Conservation (phyloP, 2,888 invertebrate genomes). For the Melolontha melolontha region DNA sequence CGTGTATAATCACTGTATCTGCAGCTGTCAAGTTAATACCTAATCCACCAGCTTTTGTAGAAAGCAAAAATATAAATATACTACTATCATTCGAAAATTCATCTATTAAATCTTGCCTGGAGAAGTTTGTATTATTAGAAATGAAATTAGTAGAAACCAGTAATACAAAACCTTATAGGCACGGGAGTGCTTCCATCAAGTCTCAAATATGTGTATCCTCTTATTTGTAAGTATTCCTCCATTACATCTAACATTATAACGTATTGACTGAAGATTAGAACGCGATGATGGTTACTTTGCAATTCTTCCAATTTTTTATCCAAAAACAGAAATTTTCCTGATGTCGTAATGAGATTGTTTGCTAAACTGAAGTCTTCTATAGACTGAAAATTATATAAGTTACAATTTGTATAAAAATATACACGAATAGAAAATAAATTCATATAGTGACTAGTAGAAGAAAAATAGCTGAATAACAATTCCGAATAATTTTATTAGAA, state of each 20-base stretch:
- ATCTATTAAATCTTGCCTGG: constrained; percentile 90
- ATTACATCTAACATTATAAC: constrained; percentile 94
- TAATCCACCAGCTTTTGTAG: constrained; percentile 95
- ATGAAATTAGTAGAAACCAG: neutral
- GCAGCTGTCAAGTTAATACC: constrained; percentile 95
- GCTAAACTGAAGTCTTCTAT: constrained; percentile 74
- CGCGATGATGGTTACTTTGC: constrained; percentile 81
- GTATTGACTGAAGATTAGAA: constrained; percentile 96
- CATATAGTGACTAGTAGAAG: too few relatives aligned
- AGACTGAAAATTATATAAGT: constrained; percentile 65
- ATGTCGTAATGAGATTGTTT: constrained; percentile 78
- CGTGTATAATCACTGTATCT: constrained; percentile 95
- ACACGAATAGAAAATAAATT: too few relatives aligned
- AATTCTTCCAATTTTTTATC: constrained; percentile 82
- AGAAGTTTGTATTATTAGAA: constrained; percentile 7
- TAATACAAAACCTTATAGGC: constrained; percentile 71
- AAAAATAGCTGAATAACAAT: too few relatives aligned
- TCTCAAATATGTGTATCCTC: constrained; percentile 80
- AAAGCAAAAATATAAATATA: constrained; percentile 91
- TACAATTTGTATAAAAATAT: too few relatives aligned
- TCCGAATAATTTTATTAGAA: too few relatives aligned
- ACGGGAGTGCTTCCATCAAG: constrained; percentile 94
- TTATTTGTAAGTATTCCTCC: constrained; percentile 85
- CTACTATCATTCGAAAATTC: constrained; percentile 82
- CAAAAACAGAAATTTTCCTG: constrained; percentile 88